phyloP scores from a whole-genome alignment of 2,888 invertebrate genomes.

The Byasa hedistus region DNA sequence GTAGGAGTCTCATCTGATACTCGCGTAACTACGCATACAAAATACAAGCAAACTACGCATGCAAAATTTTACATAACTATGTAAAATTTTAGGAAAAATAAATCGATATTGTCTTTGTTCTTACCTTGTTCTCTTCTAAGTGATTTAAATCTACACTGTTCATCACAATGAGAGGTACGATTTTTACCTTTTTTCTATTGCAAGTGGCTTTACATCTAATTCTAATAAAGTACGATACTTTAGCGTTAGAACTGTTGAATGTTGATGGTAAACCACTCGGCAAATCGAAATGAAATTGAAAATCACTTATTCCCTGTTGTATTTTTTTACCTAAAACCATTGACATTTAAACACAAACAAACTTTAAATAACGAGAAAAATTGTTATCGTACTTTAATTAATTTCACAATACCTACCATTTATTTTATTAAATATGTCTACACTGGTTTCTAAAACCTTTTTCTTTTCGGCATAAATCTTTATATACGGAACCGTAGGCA shows the following conservation, averaged over 20 bases:
- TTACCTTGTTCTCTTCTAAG: conserved; percentile 52
- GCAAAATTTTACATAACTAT: too few relatives aligned
- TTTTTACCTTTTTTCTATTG: conserved; percentile 45
- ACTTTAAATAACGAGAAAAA: neutral
- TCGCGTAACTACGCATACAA: too few relatives aligned
- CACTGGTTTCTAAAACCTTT: conserved; percentile 50
- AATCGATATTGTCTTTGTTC: conserved; percentile 11
- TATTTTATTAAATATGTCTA: conserved; percentile 52
- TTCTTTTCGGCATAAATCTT: conserved; percentile 62
- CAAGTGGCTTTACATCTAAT: conserved; percentile 53
- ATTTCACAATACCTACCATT: conserved; percentile 40
- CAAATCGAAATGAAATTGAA: conserved; percentile 62
- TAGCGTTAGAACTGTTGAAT: conserved; percentile 61
- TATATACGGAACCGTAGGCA: conserved; percentile 62
- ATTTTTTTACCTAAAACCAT: conserved; percentile 50
- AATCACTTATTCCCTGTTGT: conserved; percentile 52
- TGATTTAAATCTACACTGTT: conserved; percentile 59
- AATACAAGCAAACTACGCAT: too few relatives aligned
- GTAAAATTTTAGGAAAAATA: neutral
- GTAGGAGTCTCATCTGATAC: too few relatives aligned
- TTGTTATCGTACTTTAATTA: neutral
- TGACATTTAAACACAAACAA: conserved; percentile 13
- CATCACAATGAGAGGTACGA: conserved; percentile 49
- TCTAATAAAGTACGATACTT: conserved; percentile 57
- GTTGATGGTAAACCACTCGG: conserved; percentile 62